These are phyloP conservation scores for Euthynnus affinis DNA, from an alignment of 2,797 vertebrate genomes.

Conservation along the genomic window DNA sequence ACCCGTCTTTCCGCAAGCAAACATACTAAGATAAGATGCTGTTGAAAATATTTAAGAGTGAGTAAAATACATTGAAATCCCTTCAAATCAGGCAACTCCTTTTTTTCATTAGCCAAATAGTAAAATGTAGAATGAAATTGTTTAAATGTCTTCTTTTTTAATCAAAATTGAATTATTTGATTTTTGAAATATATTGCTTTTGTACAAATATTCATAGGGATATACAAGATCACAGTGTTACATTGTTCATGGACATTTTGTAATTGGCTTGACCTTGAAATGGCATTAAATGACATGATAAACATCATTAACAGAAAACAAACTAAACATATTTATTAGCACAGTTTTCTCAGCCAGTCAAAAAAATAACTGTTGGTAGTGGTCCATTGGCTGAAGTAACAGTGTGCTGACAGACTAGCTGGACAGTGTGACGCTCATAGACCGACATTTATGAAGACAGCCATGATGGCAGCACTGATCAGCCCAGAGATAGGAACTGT, in stretches of 20 bases:
- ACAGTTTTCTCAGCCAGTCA: constrained; percentile 27
- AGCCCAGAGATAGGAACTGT: constrained; percentile 95
- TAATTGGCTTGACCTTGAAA: constrained; percentile 20
- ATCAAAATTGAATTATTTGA: constrained; percentile 25
- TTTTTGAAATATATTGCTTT: constrained; percentile 37
- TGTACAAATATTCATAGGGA: constrained; percentile 75
- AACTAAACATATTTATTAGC: constrained; percentile 11
- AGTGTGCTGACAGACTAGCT: neutral
- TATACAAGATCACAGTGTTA: constrained; percentile 58
- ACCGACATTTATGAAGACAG: constrained; percentile 88
- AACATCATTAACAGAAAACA: constrained; percentile 31
- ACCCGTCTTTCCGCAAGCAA: neutral
- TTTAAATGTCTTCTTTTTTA: constrained; percentile 19
- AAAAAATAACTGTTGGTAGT: constrained; percentile 3
- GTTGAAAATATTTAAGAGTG: constrained; percentile 47
- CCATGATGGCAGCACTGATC: constrained; percentile 96
- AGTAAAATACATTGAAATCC: constrained; percentile 50
- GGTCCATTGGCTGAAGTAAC: neutral
- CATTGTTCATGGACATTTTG: constrained; percentile 33
- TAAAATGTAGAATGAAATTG: constrained; percentile 34
- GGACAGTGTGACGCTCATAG: constrained; percentile 65
- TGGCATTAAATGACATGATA: constrained; percentile 21
- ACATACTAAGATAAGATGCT: constrained; percentile 1
- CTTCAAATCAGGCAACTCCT: constrained; percentile 38
- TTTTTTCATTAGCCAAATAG: constrained; percentile 38